These are phyloP conservation scores for Erpobdella octoculata DNA, from an alignment of 2,888 invertebrate genomes.

Conservation along the genomic window DNA sequence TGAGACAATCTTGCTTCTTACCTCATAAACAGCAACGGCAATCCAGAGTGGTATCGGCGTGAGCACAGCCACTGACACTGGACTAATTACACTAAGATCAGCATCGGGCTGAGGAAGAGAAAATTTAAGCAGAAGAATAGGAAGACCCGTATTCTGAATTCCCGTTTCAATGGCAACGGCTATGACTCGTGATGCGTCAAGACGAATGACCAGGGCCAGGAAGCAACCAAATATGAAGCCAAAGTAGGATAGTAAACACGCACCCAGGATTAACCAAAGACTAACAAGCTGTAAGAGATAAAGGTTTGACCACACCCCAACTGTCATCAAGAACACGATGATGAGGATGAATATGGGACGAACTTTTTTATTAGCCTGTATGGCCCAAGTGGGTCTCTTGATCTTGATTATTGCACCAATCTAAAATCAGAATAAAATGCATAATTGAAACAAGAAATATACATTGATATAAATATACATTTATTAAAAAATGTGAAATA, in stretches of 20 bases:
- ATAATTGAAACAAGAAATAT: too few species aligned
- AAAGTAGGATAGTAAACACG: constrained; percentile 45
- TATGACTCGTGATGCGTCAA: constrained; percentile 42
- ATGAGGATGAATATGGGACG: constrained; percentile 53
- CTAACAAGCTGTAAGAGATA: constrained; percentile 81
- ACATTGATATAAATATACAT: too few species aligned
- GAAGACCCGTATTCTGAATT: constrained; percentile 83
- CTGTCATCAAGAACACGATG: constrained; percentile 51
- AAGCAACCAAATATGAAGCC: constrained; percentile 46
- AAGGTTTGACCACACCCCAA: constrained; percentile 63
- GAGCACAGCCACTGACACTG: constrained; percentile 39
- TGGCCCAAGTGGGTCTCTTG: constrained; percentile 44
- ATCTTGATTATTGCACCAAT: constrained; percentile 17
- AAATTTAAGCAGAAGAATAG: constrained; percentile 76
- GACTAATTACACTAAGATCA: constrained; percentile 67
- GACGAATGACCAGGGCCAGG: constrained; percentile 40
- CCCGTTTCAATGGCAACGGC: constrained; percentile 78
- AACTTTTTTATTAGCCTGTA: constrained; percentile 46
- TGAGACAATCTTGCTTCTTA: too few species aligned
- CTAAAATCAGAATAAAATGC: too few species aligned
- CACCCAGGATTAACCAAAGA: constrained; percentile 35
- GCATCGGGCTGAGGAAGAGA: constrained; percentile 75
- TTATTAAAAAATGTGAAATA: too few species aligned
- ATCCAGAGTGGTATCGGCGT: constrained; percentile 38
- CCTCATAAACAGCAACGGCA: constrained; percentile 28